phyloP scores from a whole-genome alignment of 2,797 vertebrate species.

The Brachymystax lenok region DNA sequence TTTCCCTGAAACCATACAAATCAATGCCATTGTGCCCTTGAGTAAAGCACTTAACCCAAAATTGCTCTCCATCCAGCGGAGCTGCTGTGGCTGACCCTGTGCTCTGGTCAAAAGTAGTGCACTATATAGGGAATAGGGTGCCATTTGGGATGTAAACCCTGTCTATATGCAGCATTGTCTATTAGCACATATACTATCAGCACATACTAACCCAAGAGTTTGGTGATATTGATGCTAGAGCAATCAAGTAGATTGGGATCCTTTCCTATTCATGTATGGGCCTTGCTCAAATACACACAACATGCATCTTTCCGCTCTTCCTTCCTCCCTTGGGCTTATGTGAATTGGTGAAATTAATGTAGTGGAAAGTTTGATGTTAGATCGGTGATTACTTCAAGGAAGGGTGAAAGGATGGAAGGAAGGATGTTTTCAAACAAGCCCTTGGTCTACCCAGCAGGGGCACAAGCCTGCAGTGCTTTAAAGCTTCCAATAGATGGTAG shows the following conservation, averaged over 20 bases:
- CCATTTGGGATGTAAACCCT: no score
- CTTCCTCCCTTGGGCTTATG: background rate
- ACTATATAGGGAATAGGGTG: no score
- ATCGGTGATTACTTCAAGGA: background rate
- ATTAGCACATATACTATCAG: no score
- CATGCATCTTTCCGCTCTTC: background rate
- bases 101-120: no score
- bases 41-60: background rate
- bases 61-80: background rate
- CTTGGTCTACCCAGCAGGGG: no score
- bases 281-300: background rate
- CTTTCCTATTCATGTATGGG: no score
- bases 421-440: background rate
- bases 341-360: background rate
- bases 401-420: background rate
- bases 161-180: no score
- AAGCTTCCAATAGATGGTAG: constrained; percentile 33
- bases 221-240: no score
- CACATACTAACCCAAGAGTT: no score
- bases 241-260: no score
- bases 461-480: constrained; percentile 18
- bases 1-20: background rate
- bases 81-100: no score
- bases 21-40: background rate
- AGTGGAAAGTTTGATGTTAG: background rate